These are phyloP conservation scores for Ispidina lecontei DNA, from an alignment of 2,797 vertebrate genomes.

Conservation along the genomic window DNA sequence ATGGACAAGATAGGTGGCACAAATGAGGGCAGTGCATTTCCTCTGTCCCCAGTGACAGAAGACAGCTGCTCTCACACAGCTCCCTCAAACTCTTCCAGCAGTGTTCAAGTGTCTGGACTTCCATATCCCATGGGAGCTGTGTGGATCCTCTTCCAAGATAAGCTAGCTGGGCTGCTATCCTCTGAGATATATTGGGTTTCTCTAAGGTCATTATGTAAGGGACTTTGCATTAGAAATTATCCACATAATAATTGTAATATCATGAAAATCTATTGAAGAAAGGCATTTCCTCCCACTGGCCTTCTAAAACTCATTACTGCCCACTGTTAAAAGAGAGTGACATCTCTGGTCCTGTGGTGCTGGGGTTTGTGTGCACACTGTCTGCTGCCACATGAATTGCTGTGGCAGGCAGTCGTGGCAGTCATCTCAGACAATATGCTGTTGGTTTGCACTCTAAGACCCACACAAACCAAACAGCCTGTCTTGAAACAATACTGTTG, in stretches of 20 bases:
- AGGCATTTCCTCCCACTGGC: background rate
- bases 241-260: background rate
- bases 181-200: background rate
- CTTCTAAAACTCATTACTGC: constrained; percentile 8
- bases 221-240: background rate
- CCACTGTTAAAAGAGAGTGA: constrained; percentile 12
- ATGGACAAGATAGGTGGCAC: background rate
- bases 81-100: background rate
- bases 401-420: background rate
- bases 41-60: background rate
- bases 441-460: background rate
- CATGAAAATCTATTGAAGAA: constrained; percentile 21
- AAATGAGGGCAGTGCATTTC: background rate
- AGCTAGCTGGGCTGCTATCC: background rate
- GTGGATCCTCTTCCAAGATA: background rate
- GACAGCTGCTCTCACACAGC: background rate
- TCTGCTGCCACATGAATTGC: background rate
- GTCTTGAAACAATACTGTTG: constrained; percentile 34
- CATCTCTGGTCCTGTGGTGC: background rate
- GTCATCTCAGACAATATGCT: constrained; percentile 42
- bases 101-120: background rate
- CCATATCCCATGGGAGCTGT: background rate
- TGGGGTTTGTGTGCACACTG: constrained; percentile 10
- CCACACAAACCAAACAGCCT: constrained; percentile 31
- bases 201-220: constrained; percentile 11